These are phyloP conservation scores for Anhinga rufa DNA, from an alignment of 2,113 vertebrate species.

Conservation along the genomic window DNA sequence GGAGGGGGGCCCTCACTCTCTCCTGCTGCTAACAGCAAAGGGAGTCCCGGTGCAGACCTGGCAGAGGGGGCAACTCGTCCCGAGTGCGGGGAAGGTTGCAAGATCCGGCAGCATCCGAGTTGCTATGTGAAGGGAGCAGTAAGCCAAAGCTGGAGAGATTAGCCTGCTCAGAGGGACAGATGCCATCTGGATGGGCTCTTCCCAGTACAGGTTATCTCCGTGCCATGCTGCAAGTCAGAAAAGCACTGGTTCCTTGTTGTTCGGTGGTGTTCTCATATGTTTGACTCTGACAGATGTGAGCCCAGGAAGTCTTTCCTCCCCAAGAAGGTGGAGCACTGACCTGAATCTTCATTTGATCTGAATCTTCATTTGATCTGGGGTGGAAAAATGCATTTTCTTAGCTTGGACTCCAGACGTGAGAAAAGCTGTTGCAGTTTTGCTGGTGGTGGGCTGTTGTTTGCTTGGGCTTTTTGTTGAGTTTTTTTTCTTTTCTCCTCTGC, in stretches of 20 bases:
- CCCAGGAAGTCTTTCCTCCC: not conserved
- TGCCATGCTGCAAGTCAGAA: not conserved
- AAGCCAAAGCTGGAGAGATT: not conserved
- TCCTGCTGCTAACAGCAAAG: not conserved
- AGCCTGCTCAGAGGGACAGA: not conserved
- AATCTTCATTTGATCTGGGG: not conserved
- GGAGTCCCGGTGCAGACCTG: not conserved
- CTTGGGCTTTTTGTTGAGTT: not conserved
- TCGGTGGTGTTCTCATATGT: not conserved
- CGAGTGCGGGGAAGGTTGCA: not conserved
- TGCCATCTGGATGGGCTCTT: not conserved
- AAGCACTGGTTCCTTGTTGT: no score
- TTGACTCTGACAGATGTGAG: not conserved
- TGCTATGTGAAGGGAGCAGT: not conserved
- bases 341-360: not conserved
- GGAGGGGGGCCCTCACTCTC: not conserved
- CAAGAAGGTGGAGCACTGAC: not conserved
- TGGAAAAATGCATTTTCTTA: not conserved
- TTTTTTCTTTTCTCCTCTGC: not conserved
- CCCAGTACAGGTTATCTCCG: not conserved
- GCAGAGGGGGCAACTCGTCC: accelerated
- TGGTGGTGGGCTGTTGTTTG: not conserved
- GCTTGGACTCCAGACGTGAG: not conserved
- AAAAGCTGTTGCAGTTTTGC: not conserved
- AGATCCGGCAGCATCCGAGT: not conserved